phyloP scores from a whole-genome alignment of 2,888 invertebrate species.

The Plagiodera versicolora region DNA sequence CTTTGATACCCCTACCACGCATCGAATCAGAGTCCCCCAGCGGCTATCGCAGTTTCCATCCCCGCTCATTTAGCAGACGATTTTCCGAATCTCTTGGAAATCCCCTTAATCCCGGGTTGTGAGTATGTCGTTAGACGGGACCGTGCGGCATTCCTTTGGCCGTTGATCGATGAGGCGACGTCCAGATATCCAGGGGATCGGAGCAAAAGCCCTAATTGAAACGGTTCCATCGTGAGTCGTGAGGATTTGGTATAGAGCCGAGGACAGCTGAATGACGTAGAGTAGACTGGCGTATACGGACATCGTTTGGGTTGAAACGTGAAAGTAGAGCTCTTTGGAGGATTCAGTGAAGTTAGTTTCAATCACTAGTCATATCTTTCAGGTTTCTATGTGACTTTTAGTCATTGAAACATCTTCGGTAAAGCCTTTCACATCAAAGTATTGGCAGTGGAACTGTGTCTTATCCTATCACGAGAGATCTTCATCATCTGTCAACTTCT shows the following conservation, averaged over 20 bases:
- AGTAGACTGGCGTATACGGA: too few relatives aligned
- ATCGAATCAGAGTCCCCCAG: too few relatives aligned
- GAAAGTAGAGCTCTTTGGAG: too few relatives aligned
- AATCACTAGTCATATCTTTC: too few relatives aligned
- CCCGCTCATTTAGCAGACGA: conserved; percentile 44
- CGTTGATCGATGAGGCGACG: neutral
- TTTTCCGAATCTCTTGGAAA: conserved; percentile 45
- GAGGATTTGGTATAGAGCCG: neutral
- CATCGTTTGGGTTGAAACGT: too few relatives aligned
- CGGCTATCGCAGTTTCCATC: conserved; percentile 27
- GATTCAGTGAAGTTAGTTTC: too few relatives aligned
- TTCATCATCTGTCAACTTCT: too few relatives aligned
- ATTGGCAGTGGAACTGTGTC: too few relatives aligned
- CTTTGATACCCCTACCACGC: neutral
- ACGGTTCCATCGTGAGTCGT: neutral
- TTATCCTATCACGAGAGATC: too few relatives aligned
- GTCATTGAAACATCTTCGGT: too few relatives aligned
- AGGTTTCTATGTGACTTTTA: too few relatives aligned
- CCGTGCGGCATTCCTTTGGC: neutral
- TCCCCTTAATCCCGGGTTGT: conserved; percentile 40
- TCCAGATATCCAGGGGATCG: neutral
- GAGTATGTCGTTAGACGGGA: conserved; percentile 30
- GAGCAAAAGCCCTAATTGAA: neutral
- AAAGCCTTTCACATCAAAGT: too few relatives aligned
- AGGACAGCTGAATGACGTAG: neutral